Evolutionary conservation across 2,797 vertebrate genomes (phyloP).

Genomic region (Alectoris magna): DNA sequence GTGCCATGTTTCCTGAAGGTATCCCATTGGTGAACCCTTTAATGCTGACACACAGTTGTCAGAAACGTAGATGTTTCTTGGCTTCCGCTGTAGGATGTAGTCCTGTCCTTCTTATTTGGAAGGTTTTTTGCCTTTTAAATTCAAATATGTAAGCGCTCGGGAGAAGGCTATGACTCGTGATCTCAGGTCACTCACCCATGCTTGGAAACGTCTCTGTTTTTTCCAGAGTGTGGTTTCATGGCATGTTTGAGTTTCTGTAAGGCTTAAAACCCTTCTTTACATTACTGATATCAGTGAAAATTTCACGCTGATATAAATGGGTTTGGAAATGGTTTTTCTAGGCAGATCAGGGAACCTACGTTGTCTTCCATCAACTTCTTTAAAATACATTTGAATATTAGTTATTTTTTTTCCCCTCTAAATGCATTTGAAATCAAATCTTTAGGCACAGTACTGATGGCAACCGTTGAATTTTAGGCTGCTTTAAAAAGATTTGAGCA

Average conservation of each 20-base stretch:
- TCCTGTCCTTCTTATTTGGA: not conserved
- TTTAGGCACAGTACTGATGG: not conserved
- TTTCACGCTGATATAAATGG: not conserved
- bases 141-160: accelerated
- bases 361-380: not conserved
- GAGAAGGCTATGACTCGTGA: accelerated
- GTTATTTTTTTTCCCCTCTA: not conserved
- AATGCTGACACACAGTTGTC: too few species aligned
- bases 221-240: not conserved
- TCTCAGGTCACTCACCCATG: not conserved
- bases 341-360: not conserved
- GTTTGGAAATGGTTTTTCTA: not conserved
- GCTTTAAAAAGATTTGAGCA: not conserved
- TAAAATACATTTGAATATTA: not conserved
- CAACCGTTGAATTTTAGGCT: accelerated
- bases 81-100: not conserved
- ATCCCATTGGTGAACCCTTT: too few species aligned
- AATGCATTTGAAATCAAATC: not conserved
- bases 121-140: not conserved
- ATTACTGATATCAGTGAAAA: not conserved
- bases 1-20: too few species aligned
- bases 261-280: not conserved
- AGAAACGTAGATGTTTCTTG: not conserved
- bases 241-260: not conserved
- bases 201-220: not conserved